phyloP scores from a whole-genome alignment of 2,113 vertebrate genomes.

The Natator depressus region DNA sequence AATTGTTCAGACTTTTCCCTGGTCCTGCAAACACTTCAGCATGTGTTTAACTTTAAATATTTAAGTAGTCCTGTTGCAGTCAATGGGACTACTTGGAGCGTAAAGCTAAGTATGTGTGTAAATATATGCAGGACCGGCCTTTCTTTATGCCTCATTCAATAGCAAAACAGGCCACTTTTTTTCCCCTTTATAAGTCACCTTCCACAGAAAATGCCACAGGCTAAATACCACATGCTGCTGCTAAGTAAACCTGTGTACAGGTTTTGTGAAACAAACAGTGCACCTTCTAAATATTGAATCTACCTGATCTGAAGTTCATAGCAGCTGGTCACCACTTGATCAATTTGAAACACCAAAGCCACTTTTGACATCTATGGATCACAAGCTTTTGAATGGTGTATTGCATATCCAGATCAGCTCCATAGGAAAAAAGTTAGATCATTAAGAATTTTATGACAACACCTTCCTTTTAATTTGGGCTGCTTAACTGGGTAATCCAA shows the following conservation, averaged over 20 bases:
- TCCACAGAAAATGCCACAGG: slow-evolving; percentile 48
- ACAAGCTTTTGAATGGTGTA: slow-evolving; percentile 16
- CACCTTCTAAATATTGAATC: slow-evolving; percentile 4
- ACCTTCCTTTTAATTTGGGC: slow-evolving; percentile 53
- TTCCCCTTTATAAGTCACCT: slow-evolving; percentile 31
- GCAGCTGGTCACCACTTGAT: not conserved
- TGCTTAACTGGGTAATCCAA: slow-evolving; percentile 51
- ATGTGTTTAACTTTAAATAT: not conserved
- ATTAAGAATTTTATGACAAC: slow-evolving; percentile 30
- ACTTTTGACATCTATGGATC: not conserved
- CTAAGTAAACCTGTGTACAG: slow-evolving; percentile 7
- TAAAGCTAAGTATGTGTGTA: slow-evolving; percentile 8
- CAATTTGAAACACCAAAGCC: not conserved
- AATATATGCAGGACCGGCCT: slow-evolving; percentile 39
- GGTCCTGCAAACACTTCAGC: not conserved
- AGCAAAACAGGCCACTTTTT: slow-evolving; percentile 40
- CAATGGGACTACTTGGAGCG: not conserved
- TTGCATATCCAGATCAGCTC: slow-evolving; percentile 19
- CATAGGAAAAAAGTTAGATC: slow-evolving; percentile 29
- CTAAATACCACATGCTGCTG: slow-evolving; percentile 57
- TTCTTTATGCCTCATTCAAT: slow-evolving; percentile 12
- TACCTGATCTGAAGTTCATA: not conserved
- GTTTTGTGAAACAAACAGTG: slow-evolving; percentile 5
- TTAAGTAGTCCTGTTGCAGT: not conserved
- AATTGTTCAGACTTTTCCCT: not conserved